Conservation (phyloP, 1,140 invertebrate species). For the Colletes latitarsis region DNA sequence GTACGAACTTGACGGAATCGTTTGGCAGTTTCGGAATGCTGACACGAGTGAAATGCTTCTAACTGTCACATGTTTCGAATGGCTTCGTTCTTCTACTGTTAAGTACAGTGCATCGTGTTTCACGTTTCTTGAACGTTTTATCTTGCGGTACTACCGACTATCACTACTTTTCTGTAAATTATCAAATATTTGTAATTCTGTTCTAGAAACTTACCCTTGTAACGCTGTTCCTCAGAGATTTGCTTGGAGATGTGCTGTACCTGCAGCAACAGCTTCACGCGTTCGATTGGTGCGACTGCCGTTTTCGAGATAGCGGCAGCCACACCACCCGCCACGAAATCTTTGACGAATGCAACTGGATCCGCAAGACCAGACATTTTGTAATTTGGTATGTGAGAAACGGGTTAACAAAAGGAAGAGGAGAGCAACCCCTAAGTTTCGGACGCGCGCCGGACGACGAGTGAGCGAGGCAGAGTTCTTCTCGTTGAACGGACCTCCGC, state of each 20-base stretch:
- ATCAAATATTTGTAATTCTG: background rate
- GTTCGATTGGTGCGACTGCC: conserved; percentile 93
- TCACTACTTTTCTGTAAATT: background rate
- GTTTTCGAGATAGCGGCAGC: conserved; percentile 94
- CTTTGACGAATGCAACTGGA: conserved; percentile 88
- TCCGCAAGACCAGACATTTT: conserved; percentile 82
- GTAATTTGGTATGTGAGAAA: conserved; percentile 58
- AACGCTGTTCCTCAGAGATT: conserved; percentile 89
- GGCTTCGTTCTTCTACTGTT: background rate
- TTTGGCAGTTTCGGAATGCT: conserved; percentile 14
- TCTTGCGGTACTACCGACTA: background rate
- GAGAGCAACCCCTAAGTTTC: conserved; percentile 71
- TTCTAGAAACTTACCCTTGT: conserved; percentile 86
- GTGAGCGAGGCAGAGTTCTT: conserved; percentile 76
- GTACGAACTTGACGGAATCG: conserved; percentile 21
- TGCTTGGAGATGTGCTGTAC: conserved; percentile 93
- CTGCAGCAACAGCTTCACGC: conserved; percentile 94
- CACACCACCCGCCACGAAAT: conserved; percentile 92
- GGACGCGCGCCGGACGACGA: conserved; percentile 81
- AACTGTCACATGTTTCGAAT: conserved; percentile 56
- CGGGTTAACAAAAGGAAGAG: conserved; percentile 74
- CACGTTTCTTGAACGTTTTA: background rate
- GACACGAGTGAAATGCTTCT: conserved; percentile 35
- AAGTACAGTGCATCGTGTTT: background rate
- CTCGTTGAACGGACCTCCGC: conserved; percentile 71